Base-by-base conservation (phyloP, 2,797 vertebrate genomes). In the Thunnus albacares region DNA sequence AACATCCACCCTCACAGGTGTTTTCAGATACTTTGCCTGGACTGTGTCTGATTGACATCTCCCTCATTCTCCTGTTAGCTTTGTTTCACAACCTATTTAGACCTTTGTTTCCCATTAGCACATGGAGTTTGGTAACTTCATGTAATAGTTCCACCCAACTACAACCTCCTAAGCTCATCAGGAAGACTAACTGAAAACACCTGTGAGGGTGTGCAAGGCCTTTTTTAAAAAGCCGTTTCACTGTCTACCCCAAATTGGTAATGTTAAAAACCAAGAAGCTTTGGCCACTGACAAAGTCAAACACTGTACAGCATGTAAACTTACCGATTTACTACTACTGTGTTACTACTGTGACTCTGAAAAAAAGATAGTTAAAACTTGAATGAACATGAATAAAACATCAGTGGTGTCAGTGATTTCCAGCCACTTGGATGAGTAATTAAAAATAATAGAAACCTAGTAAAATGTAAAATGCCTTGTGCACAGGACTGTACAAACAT, bases 261-360 rank as follows among this genome's bases (percentile, higher is more conserved):
- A 28, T 22, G 47, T 10, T 28, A 49, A 55, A 43, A 62, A 78
- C 5, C 18, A 58, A 57, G 12, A 24, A 22, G 7, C 11, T 15
- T 9, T 59, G 24, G 5, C 57, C 6, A 18, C n/a, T 51, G 49
- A 69, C 12, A 3, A 30, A n/a, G 41, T 35, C 35, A 47, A 15
- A 4, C 58, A 49, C 55, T 77, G 69, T 63, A 68, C 49, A 84
- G 81, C 66, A 57, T 85, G 71, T 66, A 14, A 76, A 80, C 75
- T 33, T 77, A 58, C 53, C 43, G 67, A 20, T 75, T 51, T 63
- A 77, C 7, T 51, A 67, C 83, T 86, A 30, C 28, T 30, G 28
- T 30, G 28, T 30, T 24, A 24, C 24, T 24, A 24, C 24, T 24
- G 75, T 84, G 71, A 76, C 57, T 38, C 18, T 13, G 7, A 41